Evolutionary conservation across 2,888 invertebrate genomes (phyloP), one percentile per base, ranked within the genome.

Genomic region (Pollenia griseotomentosa): DNA sequence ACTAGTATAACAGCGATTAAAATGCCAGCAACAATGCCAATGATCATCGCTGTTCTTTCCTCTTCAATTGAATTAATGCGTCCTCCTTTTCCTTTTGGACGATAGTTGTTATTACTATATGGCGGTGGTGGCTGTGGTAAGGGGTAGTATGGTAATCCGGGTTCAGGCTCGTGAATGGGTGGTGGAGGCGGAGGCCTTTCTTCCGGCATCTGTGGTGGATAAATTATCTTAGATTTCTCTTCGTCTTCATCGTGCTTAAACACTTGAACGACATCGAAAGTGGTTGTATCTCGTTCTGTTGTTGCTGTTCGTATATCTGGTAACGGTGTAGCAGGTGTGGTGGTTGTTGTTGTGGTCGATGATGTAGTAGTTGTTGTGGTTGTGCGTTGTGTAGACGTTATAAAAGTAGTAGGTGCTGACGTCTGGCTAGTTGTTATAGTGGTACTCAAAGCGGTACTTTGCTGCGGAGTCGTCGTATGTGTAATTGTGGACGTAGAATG

Each of bases 1-100:
- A 99, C 96, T 88, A 99, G 95, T 77, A 99, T 97, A 88, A 98
- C 97, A 48, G 97, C 97, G 91, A 99, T 98, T 88, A 98, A 94
- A 55, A 97, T 97, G 65, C 97, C 98, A 4, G 98, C 98, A 85
- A 98, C 97, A 89, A 99, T 97, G 88, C 97, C 97, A 82, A 97
- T 97, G 83, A 97, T 96, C 90, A 97, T 94, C 7, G 97, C 96
- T 0, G 96, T 95, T 90, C 96, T 96, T 91, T 96, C 96, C 51
- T 96, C 96, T 75, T 96, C 96, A 90, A 96, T 96, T 12, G 96
- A 96, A 84, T 94, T 95, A 88, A 95, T 95, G 87, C 95, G 93
- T 85, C 95, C 94, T 84, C 94, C 92, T 79, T 92, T 92, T 88
- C 91, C 92, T 89, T 92, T 93, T 82, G 92, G 93, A 10, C 91